Conservation (phyloP, 2,797 vertebrate genomes). For the Tenualosa thibaudeaui region DNA sequence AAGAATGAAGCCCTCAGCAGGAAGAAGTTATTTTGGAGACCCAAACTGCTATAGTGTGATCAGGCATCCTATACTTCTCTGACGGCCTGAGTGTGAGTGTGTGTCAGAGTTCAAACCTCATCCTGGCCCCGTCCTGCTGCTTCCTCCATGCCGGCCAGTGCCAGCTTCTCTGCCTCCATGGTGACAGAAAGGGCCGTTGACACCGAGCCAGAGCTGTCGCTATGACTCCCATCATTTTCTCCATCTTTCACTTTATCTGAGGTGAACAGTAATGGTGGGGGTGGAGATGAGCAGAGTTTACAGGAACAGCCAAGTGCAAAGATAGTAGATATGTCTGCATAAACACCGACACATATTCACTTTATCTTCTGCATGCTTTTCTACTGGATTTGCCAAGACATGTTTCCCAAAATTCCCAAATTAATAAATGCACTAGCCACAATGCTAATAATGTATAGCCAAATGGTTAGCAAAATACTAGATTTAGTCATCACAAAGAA, state of each 20-base stretch:
- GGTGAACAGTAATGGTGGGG: conserved; percentile 29
- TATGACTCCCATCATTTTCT: conserved; percentile 74
- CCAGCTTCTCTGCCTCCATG: conserved; percentile 75
- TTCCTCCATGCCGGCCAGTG: conserved; percentile 70
- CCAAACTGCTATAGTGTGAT: background rate
- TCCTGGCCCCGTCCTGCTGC: conserved; percentile 68
- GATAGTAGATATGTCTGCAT: background rate
- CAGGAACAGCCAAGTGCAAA: background rate
- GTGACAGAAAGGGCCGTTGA: conserved; percentile 62
- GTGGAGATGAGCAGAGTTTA: background rate
- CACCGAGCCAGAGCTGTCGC: conserved; percentile 71
- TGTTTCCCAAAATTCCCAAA: background rate
- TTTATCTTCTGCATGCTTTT: background rate
- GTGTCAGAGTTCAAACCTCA: conserved; percentile 71
- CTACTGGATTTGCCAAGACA: background rate
- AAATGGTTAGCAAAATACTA: background rate
- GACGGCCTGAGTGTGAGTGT: background rate
- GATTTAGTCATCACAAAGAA: background rate
- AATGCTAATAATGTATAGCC: background rate
- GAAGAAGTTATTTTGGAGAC: background rate
- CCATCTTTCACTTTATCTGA: conserved; percentile 78
- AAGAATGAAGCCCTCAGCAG: background rate
- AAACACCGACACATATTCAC: background rate
- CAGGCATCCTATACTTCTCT: background rate
- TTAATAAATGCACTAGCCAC: background rate